Evolutionary conservation across 2,888 invertebrate genomes (phyloP), one percentile per base, ranked within the genome.

Genomic region (Uloborus plumipes): DNA sequence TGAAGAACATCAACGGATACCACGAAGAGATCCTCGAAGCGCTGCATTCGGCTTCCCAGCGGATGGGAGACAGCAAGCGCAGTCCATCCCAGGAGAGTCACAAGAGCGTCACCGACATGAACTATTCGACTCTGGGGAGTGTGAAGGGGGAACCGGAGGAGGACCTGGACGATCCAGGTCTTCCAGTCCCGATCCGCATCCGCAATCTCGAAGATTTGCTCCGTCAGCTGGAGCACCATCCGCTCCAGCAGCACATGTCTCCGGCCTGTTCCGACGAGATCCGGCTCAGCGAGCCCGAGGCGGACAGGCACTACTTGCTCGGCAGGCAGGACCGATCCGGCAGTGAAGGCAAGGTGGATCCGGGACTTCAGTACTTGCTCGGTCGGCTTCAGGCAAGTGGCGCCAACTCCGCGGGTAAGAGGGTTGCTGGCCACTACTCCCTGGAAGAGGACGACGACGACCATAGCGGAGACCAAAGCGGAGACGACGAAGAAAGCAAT

Each of bases 221-320:
- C 88, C 91, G 96, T 49, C 88, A 88, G 79, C 85, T 88, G 72
- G 88, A 88, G 71, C 84, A 84, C 69, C 84, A 84, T 55, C 84
- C 84, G 26, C 16, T 74, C 3, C 66, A 70, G 18, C 84, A 73
- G 18, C 84, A 73, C 76, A 82, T 95, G 94, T 95, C 95, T 88
- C 96, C 96, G 69, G 94, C 94, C 86, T 95, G 95, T 84, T 95
- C 95, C n/a, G 96, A 96, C 89, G 96, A 96, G 88, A 95, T 96
- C 88, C 86, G 88, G 55, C 93, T 94, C 92, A 95, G 95, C 76
- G 96, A 96, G 90, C 94, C 94, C 71, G 96, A 96, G 89, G 94
- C 94, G 76, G 96, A 96, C 89, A 92, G 96, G 80, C 95, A 95
- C 90, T 95, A 84, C 75, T 70, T 82, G 74, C 80, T 84, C 59